A percentile compares a stretch with the other conserved stretches of the same genome.
Conservation (phyloP, 2,888 invertebrate species). For the Tachina lurida region DNA sequence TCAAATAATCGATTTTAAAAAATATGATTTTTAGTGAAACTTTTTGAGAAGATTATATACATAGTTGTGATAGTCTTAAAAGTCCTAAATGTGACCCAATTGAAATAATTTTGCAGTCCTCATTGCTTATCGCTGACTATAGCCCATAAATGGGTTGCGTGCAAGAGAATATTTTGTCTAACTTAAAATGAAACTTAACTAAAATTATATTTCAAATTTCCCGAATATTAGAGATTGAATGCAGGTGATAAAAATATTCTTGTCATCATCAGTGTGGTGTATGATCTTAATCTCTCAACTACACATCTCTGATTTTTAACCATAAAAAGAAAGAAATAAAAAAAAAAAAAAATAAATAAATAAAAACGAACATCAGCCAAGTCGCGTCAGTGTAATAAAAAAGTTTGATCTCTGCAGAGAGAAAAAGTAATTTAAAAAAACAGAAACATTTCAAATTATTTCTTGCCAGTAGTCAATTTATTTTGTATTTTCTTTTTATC, state of each 20-base stretch:
- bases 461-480: slow-evolving; percentile 33
- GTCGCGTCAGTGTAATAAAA: slow-evolving; percentile 63
- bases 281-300: background rate
- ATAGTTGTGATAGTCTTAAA: no score
- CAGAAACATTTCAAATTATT: slow-evolving; percentile 14
- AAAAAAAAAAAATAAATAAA: slow-evolving; percentile 33
- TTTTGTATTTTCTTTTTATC: slow-evolving; percentile 19
- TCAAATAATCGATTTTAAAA: no score
- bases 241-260: background rate
- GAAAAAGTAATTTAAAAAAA: background rate
- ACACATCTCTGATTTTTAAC: slow-evolving; percentile 14
- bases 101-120: no score
- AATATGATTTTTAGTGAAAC: no score
- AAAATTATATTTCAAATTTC: no score
- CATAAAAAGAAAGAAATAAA: slow-evolving; percentile 52
- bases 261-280: background rate
- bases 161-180: no score
- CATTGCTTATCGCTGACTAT: no score
- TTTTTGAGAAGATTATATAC: no score
- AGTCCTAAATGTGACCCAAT: no score
- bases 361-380: slow-evolving; percentile 31
- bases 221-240: no score
- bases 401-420: slow-evolving; percentile 27
- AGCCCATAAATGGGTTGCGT: no score
- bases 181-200: no score